Evolutionary conservation across 2,888 invertebrate genomes (phyloP).

Genomic region (Drepana falcataria): DNA sequence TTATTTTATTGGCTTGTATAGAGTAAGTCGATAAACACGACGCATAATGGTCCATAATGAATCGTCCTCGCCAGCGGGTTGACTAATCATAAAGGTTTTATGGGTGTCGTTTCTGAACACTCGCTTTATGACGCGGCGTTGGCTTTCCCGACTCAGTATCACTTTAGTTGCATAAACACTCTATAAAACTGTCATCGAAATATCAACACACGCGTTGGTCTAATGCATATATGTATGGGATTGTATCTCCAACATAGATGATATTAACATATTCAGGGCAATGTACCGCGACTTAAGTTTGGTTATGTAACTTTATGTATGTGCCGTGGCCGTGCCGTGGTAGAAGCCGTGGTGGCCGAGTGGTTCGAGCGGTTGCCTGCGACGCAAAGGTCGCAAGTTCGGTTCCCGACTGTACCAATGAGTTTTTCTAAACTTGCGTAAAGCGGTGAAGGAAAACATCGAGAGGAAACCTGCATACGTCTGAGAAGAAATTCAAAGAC

Average conservation of each 20-base stretch:
- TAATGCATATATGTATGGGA: neutral
- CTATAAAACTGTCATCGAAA: slow-evolving; percentile 36
- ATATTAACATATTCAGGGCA: neutral
- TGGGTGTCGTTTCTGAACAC: slow-evolving; percentile 63
- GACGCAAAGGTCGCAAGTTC: no score
- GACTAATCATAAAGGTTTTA: slow-evolving; percentile 78
- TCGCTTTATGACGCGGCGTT: slow-evolving; percentile 51
- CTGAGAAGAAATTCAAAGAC: no score
- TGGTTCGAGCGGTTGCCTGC: no score
- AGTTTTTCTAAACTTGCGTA: no score
- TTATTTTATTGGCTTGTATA: slow-evolving; percentile 78
- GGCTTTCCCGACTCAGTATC: slow-evolving; percentile 26
- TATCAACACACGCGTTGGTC: slow-evolving; percentile 18
- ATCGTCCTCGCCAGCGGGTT: slow-evolving; percentile 72
- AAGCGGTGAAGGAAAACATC: no score
- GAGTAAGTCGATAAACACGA: slow-evolving; percentile 77
- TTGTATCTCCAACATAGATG: neutral
- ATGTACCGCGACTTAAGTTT: neutral
- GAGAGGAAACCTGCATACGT: no score
- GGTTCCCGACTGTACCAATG: no score
- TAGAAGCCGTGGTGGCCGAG: no score
- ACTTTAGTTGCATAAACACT: slow-evolving; percentile 48
- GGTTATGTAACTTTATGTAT: neutral
- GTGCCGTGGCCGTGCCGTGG: neutral
- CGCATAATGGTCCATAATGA: slow-evolving; percentile 77